Conservation (phyloP, 2,797 vertebrate species). For the Myiotriccus ornatus region DNA sequence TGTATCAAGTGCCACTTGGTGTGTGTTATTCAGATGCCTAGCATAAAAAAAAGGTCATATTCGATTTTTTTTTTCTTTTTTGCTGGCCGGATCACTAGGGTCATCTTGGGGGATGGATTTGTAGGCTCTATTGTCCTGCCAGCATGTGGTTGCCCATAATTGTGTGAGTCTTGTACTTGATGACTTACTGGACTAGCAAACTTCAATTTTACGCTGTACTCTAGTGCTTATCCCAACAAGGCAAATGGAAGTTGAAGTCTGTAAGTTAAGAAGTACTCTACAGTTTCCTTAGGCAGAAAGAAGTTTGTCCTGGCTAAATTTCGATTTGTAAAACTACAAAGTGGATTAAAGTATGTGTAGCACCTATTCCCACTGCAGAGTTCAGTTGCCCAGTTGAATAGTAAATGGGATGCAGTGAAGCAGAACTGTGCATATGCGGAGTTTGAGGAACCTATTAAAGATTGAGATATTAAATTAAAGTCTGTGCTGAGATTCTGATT, state of each 20-base stretch:
- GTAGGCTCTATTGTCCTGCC: not conserved
- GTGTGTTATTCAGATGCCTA: not conserved
- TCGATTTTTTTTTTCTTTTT: not conserved
- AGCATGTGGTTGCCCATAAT: not conserved
- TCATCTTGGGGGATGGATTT: not conserved
- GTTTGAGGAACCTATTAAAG: constrained; percentile 21
- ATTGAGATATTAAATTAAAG: constrained; percentile 11
- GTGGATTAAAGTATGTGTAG: not conserved
- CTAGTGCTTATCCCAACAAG: not conserved
- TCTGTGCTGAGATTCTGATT: not conserved
- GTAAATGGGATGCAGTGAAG: not conserved
- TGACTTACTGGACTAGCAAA: not conserved
- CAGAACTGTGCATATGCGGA: not conserved
- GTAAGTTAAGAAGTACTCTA: not conserved
- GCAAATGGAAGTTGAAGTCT: not conserved
- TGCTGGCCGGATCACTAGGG: not conserved
- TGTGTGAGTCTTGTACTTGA: not conserved
- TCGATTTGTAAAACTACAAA: not conserved
- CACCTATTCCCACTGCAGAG: not conserved
- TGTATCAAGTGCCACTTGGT: not conserved
- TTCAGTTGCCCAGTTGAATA: not conserved
- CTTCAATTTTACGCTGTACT: not conserved
- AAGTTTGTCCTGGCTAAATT: not conserved
- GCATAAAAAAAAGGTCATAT: not conserved
- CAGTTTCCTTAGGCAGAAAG: not conserved